phyloP scores from a whole-genome alignment of 2,113 vertebrate genomes.

The Cariama cristata region DNA sequence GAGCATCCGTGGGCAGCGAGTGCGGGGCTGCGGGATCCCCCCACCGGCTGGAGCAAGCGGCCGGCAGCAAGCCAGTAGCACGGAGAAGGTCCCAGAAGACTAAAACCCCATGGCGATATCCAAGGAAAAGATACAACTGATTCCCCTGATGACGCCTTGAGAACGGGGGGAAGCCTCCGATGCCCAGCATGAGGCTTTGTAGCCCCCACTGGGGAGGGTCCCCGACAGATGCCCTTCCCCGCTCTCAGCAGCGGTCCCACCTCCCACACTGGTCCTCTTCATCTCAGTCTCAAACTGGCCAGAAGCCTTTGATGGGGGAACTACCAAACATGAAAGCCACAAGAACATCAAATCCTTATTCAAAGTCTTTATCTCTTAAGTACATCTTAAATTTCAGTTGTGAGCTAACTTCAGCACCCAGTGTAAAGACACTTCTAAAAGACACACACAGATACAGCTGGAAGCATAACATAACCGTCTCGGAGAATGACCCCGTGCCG shows the following conservation, averaged over 20 bases:
- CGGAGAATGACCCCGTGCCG: rapidly evolving
- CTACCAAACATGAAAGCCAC: rapidly evolving
- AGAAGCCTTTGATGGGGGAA: not conserved
- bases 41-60: not conserved
- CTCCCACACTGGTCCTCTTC: not conserved
- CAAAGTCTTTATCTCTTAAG: not conserved
- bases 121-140: rapidly evolving
- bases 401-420: not conserved
- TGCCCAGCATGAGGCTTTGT: too few relatives aligned
- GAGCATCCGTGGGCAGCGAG: not conserved
- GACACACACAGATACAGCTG: not conserved
- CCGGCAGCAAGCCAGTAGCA: too few relatives aligned
- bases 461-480: rapidly evolving
- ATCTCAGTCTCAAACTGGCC: not conserved
- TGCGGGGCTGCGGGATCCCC: rapidly evolving
- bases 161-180: not conserved
- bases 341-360: not conserved
- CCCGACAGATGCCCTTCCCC: rapidly evolving
- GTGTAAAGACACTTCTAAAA: rapidly evolving
- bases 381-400: not conserved
- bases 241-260: not conserved
- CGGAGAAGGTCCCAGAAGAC: not conserved
- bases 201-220: not conserved
- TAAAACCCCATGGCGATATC: not conserved
- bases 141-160: rapidly evolving